Conservation (phyloP, 1,140 invertebrate genomes). For the Latrodectus geometricus region DNA sequence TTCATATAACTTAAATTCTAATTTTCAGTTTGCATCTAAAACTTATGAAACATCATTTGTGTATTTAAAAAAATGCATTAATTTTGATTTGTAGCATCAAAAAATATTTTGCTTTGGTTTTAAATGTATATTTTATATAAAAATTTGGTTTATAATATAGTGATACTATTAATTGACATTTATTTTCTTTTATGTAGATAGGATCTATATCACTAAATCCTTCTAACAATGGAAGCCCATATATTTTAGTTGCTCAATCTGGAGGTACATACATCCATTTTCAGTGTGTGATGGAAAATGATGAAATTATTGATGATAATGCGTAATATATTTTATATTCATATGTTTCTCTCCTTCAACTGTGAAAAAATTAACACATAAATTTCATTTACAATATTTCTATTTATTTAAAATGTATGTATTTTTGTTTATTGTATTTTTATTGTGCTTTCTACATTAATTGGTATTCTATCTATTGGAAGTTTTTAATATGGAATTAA, state of each 20-base stretch:
- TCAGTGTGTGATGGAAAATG: slow-evolving; percentile 67
- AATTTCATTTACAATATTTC: too few relatives aligned
- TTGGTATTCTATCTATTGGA: too few relatives aligned
- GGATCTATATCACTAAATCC: slow-evolving; percentile 79
- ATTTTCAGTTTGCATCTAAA: too few relatives aligned
- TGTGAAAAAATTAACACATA: too few relatives aligned
- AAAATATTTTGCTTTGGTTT: background rate
- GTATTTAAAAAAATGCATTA: background rate
- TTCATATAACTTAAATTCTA: too few relatives aligned
- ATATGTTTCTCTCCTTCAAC: too few relatives aligned
- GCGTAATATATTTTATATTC: background rate
- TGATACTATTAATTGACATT: background rate
- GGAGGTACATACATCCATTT: slow-evolving; percentile 81
- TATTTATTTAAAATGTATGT: too few relatives aligned
- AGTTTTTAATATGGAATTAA: too few relatives aligned
- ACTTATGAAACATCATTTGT: too few relatives aligned
- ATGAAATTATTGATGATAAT: slow-evolving; percentile 12
- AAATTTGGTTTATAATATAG: too few relatives aligned
- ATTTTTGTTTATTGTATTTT: too few relatives aligned
- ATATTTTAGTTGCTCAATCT: slow-evolving; percentile 80
- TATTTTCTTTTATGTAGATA: slow-evolving; percentile 71
- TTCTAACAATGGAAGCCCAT: slow-evolving; percentile 73
- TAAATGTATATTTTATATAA: background rate
- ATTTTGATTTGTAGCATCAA: background rate
- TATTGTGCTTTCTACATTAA: too few relatives aligned